Conservation (phyloP, 2,888 invertebrate genomes). For the Scrobipalpa atriplicella region DNA sequence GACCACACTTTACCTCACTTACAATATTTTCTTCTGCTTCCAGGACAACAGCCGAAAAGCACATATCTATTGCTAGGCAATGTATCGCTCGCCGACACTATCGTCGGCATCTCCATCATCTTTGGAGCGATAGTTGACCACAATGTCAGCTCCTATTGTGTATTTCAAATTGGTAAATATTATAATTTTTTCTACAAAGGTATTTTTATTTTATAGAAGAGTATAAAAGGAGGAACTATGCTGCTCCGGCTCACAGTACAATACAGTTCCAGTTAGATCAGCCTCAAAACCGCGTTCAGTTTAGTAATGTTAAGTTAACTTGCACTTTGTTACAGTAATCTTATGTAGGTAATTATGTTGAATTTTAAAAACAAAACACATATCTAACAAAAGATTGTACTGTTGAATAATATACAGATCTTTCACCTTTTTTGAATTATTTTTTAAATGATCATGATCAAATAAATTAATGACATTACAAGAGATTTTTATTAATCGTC, state of each 20-base stretch:
- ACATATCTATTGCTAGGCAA: conserved; percentile 86
- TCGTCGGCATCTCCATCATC: conserved; percentile 84
- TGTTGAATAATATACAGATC: conserved; percentile 41
- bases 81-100: conserved; percentile 84
- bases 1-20: too few species aligned
- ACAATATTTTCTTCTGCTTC: not conserved
- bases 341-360: conserved; percentile 32
- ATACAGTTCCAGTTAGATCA: too few species aligned
- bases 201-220: too few species aligned
- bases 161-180: conserved; percentile 67
- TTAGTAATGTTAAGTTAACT: too few species aligned
- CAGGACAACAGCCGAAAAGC: conserved; percentile 84
- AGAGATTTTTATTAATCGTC: not conserved
- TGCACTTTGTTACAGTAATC: too few species aligned
- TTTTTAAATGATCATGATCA: conserved; percentile 38
- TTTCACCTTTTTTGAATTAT: conserved; percentile 66
- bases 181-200: too few species aligned
- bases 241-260: too few species aligned
- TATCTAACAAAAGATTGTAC: too few species aligned
- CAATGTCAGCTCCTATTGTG: conserved; percentile 58
- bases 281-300: too few species aligned
- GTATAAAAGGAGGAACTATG: too few species aligned
- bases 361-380: too few species aligned
- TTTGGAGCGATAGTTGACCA: conserved; percentile 71
- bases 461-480: conserved; percentile 40